phyloP scores from a whole-genome alignment of 2,797 vertebrate species.

The Sarcophilus harrisii region DNA sequence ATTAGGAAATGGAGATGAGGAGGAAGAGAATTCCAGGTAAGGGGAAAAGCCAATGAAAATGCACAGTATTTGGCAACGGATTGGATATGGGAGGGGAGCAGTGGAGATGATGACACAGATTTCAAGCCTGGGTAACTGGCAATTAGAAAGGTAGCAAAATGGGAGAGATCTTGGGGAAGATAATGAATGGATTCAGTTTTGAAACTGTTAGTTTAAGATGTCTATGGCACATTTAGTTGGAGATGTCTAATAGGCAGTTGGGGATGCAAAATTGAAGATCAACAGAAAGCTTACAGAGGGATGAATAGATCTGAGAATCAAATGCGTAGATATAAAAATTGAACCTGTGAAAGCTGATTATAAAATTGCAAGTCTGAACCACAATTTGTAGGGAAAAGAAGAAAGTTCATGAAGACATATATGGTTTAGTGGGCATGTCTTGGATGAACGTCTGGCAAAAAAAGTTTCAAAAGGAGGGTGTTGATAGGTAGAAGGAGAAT shows the following conservation, averaged over 20 bases:
- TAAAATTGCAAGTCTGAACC: not conserved
- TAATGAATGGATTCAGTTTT: not conserved
- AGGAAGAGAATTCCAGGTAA: no score
- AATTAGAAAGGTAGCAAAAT: not conserved
- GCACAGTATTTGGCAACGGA: not conserved
- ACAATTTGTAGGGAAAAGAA: not conserved
- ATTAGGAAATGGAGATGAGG: no score
- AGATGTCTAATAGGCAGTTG: not conserved
- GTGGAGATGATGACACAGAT: not conserved
- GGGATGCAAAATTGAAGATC: not conserved
- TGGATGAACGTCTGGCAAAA: not conserved
- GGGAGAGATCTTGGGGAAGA: not conserved
- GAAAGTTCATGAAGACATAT: not conserved
- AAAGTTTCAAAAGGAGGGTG: not conserved
- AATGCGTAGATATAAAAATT: no score
- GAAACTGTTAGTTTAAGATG: no score
- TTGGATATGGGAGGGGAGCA: not conserved
- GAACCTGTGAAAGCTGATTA: not conserved
- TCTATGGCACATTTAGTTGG: not conserved
- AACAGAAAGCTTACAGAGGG: not conserved
- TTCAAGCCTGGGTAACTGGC: not conserved
- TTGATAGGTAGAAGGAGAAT: not conserved
- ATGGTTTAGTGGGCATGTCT: not conserved
- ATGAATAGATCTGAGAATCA: not conserved
- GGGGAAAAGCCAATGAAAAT: not conserved